Conservation (phyloP, 2,113 vertebrate genomes). For the Tetrax tetrax region DNA sequence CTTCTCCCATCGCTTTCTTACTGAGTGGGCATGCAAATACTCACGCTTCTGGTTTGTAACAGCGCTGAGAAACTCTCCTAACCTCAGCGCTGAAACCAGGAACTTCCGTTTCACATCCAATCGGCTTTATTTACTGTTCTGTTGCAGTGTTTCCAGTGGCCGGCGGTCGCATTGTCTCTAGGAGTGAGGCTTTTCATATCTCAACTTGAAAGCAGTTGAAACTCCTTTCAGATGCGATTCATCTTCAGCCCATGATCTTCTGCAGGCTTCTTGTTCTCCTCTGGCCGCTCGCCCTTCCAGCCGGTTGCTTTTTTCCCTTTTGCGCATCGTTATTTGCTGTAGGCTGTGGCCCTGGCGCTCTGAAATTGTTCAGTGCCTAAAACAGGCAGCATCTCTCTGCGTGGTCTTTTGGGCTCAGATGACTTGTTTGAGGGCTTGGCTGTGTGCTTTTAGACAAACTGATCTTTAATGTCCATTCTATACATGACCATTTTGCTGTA, state of each 20-base stretch:
- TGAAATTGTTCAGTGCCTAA: not conserved
- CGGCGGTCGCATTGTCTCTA: not conserved
- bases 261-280: not conserved
- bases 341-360: not conserved
- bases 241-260: not conserved
- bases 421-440: not conserved
- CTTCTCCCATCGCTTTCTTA: not conserved
- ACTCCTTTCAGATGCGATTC: not conserved
- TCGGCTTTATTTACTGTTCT: not conserved
- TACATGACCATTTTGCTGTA: rapidly evolving
- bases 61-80: not conserved
- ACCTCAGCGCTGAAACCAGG: not conserved
- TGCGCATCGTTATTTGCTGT: not conserved
- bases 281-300: not conserved
- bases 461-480: not conserved
- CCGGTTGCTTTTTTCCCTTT: not conserved
- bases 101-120: not conserved
- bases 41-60: not conserved
- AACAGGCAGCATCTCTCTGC: not conserved
- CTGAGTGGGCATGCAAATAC: rapidly evolving
- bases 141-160: not conserved
- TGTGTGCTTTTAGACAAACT: not conserved
- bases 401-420: not conserved
- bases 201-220: slow-evolving; percentile 47
- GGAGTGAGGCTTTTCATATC: not conserved